phyloP scores from a whole-genome alignment of 1,140 invertebrate genomes.

The Chymomyza costata region DNA sequence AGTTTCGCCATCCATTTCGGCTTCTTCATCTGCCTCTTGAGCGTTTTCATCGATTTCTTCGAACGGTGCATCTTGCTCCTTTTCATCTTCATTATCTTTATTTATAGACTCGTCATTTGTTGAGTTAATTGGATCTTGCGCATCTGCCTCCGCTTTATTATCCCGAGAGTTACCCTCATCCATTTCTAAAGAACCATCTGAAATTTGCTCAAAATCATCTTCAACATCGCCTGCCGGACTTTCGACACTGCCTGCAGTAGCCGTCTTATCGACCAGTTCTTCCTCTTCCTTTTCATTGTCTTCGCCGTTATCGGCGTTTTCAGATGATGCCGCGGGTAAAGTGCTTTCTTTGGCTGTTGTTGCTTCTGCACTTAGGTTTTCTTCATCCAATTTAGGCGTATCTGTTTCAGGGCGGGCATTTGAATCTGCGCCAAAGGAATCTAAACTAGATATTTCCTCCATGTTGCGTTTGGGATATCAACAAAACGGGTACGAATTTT shows the following conservation, averaged over 20 bases:
- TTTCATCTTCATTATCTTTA: slow-evolving; percentile 19
- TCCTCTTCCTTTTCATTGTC: background rate
- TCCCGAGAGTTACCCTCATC: slow-evolving; percentile 56
- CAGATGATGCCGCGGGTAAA: slow-evolving; percentile 42
- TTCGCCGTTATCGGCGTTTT: slow-evolving; percentile 1
- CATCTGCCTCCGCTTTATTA: slow-evolving; percentile 20
- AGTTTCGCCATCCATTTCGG: slow-evolving; percentile 35
- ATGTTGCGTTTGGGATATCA: slow-evolving; percentile 28
- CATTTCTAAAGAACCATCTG: slow-evolving; percentile 60
- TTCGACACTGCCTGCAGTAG: slow-evolving; percentile 13
- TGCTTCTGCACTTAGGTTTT: slow-evolving; percentile 20
- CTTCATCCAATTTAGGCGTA: slow-evolving; percentile 48
- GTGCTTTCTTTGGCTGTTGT: slow-evolving; percentile 27
- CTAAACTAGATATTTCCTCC: slow-evolving; percentile 71
- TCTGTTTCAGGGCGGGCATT: slow-evolving; percentile 47
- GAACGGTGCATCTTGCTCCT: slow-evolving; percentile 10
- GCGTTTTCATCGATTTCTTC: slow-evolving; percentile 1
- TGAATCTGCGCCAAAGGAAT: slow-evolving; percentile 63
- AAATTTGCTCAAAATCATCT: slow-evolving; percentile 69
- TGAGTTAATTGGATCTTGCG: no score
- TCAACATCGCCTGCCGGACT: slow-evolving; percentile 19
- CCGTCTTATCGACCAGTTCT: slow-evolving; percentile 33
- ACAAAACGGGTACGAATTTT: slow-evolving; percentile 21
- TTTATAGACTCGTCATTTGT: no score
- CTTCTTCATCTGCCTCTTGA: slow-evolving; percentile 40